Percentiles rank a stretch among this genome's conserved stretches.
phyloP scores from a whole-genome alignment of 2,797 vertebrate species.

The Sylvilagus floridanus region DNA sequence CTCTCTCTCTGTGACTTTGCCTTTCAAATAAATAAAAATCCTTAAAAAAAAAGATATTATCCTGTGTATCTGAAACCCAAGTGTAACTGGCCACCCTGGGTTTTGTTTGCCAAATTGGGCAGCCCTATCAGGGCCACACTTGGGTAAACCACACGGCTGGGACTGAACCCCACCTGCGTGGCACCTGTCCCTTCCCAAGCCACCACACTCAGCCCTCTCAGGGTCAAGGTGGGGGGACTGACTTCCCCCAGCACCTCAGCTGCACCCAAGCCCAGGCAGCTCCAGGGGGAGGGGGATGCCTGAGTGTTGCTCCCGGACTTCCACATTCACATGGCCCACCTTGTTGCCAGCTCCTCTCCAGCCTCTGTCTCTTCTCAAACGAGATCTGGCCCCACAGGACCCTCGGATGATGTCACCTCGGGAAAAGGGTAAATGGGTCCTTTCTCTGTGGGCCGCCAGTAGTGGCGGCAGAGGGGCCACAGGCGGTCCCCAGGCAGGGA shows the following conservation, averaged over 20 bases:
- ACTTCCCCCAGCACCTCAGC: not conserved
- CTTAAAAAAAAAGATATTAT: too few relatives aligned
- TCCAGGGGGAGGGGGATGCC: not conserved
- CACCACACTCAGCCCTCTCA: not conserved
- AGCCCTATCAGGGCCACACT: not conserved
- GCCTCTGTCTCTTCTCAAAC: not conserved
- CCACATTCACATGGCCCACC: conserved; percentile 1
- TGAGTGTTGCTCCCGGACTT: not conserved
- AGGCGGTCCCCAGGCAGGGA: not conserved
- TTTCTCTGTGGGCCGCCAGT: not conserved
- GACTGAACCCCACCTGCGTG: not conserved
- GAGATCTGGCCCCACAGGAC: not conserved
- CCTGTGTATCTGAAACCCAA: not conserved
- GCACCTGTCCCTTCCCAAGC: not conserved
- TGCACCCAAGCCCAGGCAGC: not conserved
- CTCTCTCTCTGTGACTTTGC: too few relatives aligned
- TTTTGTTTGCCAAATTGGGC: not conserved
- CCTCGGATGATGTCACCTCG: conserved; percentile 18
- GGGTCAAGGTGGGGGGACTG: not conserved
- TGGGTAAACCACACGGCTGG: not conserved
- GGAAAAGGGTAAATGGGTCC: not conserved
- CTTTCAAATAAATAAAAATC: too few relatives aligned
- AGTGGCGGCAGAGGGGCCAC: not conserved
- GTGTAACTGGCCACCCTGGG: not conserved
- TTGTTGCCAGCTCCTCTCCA: not conserved